Conservation (phyloP, 2,888 invertebrate genomes). For the Megalurothrips usitatus region DNA sequence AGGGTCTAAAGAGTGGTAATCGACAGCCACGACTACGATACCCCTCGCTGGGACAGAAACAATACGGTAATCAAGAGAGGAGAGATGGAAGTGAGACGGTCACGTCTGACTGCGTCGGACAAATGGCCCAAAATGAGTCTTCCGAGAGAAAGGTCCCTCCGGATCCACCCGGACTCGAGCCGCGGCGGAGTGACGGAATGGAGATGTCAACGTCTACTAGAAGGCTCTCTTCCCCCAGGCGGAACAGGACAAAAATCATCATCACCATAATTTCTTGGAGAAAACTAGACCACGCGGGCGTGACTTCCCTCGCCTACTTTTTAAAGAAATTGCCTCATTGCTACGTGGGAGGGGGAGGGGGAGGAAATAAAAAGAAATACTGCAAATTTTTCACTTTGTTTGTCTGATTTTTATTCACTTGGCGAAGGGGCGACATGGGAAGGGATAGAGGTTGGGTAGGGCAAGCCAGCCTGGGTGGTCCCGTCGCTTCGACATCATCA, state of each 20-base stretch:
- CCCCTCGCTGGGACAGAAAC: constrained; percentile 30
- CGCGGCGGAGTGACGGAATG: not conserved
- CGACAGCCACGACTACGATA: constrained; percentile 29
- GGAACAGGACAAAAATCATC: not conserved
- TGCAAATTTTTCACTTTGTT: no score
- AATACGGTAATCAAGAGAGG: constrained; percentile 28
- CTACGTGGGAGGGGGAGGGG: no score
- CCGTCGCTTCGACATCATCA: constrained; percentile 11
- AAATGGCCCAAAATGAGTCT: constrained; percentile 1
- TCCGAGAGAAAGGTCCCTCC: constrained; percentile 6
- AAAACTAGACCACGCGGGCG: no score
- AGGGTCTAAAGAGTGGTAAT: not conserved
- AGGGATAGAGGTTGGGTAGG: not conserved
- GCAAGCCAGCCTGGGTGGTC: not conserved
- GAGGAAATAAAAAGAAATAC: no score
- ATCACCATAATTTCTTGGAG: no score
- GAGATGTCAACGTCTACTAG: not conserved
- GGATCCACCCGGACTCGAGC: not conserved
- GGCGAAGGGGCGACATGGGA: not conserved
- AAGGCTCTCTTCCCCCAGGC: not conserved
- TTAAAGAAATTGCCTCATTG: no score
- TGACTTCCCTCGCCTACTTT: no score
- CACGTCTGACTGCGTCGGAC: not conserved
- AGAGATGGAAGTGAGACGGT: not conserved
- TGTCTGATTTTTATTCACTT: no score